Evolutionary conservation across 2,888 invertebrate species (phyloP).

Genomic region (Drosophila pseudotakahashii): DNA sequence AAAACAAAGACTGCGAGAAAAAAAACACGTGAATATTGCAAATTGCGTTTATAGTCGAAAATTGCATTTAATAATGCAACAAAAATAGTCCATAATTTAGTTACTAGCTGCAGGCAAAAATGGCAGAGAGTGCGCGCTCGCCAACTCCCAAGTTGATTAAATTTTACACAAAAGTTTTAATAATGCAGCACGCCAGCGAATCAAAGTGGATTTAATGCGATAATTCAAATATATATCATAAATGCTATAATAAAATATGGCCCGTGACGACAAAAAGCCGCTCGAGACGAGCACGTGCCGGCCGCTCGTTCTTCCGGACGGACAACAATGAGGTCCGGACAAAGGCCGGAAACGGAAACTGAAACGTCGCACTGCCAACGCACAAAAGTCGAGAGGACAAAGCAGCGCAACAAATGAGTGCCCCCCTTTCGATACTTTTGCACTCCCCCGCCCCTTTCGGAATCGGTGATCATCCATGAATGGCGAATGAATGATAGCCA

Average conservation of each 20-base stretch:
- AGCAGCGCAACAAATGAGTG: conserved; percentile 36
- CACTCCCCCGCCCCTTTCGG: background rate
- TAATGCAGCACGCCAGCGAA: conserved; percentile 18
- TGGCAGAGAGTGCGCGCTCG: background rate
- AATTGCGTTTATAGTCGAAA: conserved; percentile 34
- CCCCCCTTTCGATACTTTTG: background rate
- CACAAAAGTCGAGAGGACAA: conserved; percentile 41
- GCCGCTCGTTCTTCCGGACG: conserved; percentile 13
- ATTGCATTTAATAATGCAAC: conserved; percentile 53
- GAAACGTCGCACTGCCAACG: conserved; percentile 35
- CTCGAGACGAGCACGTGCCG: conserved; percentile 19
- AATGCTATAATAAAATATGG: conserved; percentile 39
- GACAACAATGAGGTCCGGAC: conserved; percentile 21
- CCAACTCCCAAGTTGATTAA: conserved; percentile 45
- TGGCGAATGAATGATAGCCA: conserved; percentile 29
- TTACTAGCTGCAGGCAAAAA: conserved; percentile 22
- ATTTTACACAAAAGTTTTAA: conserved; percentile 45
- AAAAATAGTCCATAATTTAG: conserved; percentile 44
- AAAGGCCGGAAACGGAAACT: conserved; percentile 42
- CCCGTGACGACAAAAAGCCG: conserved; percentile 38
- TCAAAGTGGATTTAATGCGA: conserved; percentile 46
- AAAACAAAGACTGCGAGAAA: conserved; percentile 19
- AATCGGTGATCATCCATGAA: conserved; percentile 8
- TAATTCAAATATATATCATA: conserved; percentile 35
- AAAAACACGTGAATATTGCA: conserved; percentile 4